Base-by-base conservation (phyloP, 2,797 vertebrate genomes). In the Acridotheres tristis region DNA sequence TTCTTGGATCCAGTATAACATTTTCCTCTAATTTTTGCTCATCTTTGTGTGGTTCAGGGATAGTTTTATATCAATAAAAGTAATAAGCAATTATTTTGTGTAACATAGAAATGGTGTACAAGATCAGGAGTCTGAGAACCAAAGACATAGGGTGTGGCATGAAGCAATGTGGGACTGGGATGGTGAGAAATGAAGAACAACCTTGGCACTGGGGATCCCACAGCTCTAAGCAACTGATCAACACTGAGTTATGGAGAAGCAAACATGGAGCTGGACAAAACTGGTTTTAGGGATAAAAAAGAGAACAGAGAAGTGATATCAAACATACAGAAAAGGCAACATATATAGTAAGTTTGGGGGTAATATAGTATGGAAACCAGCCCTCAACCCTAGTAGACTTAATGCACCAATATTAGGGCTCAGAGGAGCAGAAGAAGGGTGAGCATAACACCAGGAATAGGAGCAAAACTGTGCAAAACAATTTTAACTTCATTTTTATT, bases 91-190 rank as follows among this genome's bases (percentile, higher is more conserved):
- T 50, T 80, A 50, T 61, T 74, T 32, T 85, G 7, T 73, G n/a
- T 36, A 66, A 30, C 58, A 69, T 4, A 66, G 42, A 69, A n/a
- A 20, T 0, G 1, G 7, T 21, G 13, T 55, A 55, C 0, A 3
- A 61, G n/a, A 77, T 42, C 21, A 63, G 20, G 40, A 38, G 21
- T 45, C 54, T 67, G n/a, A 85, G 51, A 90, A n/a, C 7, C 25
- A 7, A 34, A 69, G 47, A 40, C 27, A 26, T 1, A 19, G 21
- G 32, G 53, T 34, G 10, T 30, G 13, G 7, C 32, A 69, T 20
- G 42, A 38, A 55, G 16, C 16, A 76, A 4, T 21, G 16, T 2
- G 1, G 10, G 17, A 57, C 17, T 45, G 3, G 18, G 12, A 68
- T 48, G 5, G 6, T 19, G 53, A 76, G 45, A 63, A 16, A 58